Evolutionary conservation across 2,797 vertebrate species (phyloP).

Genomic region (Channa striata): DNA sequence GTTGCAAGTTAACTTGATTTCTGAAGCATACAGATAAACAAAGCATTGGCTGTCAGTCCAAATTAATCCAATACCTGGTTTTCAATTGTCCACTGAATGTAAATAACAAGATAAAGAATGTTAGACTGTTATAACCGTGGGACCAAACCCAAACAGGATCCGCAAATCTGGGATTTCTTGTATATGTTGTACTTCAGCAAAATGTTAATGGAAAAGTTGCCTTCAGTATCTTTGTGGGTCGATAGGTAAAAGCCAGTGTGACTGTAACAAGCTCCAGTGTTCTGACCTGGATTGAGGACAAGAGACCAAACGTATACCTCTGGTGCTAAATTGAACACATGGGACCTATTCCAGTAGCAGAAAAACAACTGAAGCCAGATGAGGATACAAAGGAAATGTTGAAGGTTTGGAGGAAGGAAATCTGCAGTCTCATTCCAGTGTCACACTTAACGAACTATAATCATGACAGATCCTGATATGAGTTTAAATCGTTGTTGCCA

Average conservation of each 20-base stretch:
- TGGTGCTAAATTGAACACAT: slow-evolving; percentile 25
- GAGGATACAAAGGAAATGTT: slow-evolving; percentile 31
- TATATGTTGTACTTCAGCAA: background rate
- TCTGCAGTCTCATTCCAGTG: slow-evolving; percentile 26
- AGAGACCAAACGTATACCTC: slow-evolving; percentile 15
- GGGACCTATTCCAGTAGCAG: slow-evolving; percentile 28
- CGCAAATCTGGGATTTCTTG: background rate
- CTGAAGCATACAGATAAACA: slow-evolving; percentile 21
- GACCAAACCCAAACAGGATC: slow-evolving; percentile 26
- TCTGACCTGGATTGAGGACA: slow-evolving; percentile 25
- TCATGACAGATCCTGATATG: slow-evolving; percentile 51
- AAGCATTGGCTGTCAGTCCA: background rate
- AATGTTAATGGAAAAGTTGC: background rate
- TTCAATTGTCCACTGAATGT: slow-evolving; percentile 9
- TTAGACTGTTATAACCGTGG: background rate
- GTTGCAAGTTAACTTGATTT: slow-evolving; percentile 20
- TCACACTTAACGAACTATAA: slow-evolving; percentile 55
- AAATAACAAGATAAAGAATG: slow-evolving; percentile 22
- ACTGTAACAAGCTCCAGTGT: slow-evolving; percentile 15
- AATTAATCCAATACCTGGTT: background rate
- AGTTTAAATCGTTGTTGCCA: slow-evolving; percentile 42
- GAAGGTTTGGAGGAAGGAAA: slow-evolving; percentile 49
- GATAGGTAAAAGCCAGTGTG: slow-evolving; percentile 7
- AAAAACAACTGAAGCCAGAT: slow-evolving; percentile 25
- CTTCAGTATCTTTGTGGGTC: background rate